Percentiles rank a stretch among this genome's conserved stretches.
These are phyloP conservation scores for Scaptomyza cyrtandrae DNA, from an alignment of 2,888 invertebrate genomes.

Conservation along the genomic window DNA sequence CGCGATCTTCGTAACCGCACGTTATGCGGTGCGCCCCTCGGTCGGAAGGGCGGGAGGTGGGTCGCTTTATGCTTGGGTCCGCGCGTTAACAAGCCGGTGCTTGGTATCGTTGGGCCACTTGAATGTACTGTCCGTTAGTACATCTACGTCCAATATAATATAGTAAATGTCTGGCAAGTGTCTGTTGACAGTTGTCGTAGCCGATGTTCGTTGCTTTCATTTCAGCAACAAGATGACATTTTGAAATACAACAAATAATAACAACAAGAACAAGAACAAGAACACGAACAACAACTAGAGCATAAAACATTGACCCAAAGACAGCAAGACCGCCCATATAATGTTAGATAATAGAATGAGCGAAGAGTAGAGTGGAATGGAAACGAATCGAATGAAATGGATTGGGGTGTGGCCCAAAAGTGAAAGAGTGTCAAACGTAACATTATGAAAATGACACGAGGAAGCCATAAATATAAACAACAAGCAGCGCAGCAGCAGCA, in stretches of 20 bases:
- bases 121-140: no score
- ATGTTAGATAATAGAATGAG: constrained; percentile 57
- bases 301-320: constrained; percentile 30
- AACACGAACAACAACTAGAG: constrained; percentile 26
- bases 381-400: constrained; percentile 22
- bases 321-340: constrained; percentile 47
- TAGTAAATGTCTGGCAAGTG: constrained; percentile 76
- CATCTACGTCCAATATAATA: no score
- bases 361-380: constrained; percentile 37
- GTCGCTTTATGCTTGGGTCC: no score
- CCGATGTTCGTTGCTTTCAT: constrained; percentile 33
- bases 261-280: constrained; percentile 28
- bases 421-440: constrained; percentile 82
- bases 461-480: constrained; percentile 81
- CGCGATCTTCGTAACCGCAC: no score
- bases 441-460: constrained; percentile 83
- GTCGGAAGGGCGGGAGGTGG: no score
- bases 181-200: constrained; percentile 74
- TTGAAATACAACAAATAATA: constrained; percentile 52
- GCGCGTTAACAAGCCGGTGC: no score
- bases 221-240: constrained; percentile 79
- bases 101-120: no score
- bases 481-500: constrained; percentile 26
- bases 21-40: no score
- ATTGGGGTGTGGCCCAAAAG: constrained; percentile 51